Evolutionary conservation across 2,113 vertebrate species (phyloP), one percentile per base, ranked within the genome.

Genomic region (Erythrocercus mccallii): DNA sequence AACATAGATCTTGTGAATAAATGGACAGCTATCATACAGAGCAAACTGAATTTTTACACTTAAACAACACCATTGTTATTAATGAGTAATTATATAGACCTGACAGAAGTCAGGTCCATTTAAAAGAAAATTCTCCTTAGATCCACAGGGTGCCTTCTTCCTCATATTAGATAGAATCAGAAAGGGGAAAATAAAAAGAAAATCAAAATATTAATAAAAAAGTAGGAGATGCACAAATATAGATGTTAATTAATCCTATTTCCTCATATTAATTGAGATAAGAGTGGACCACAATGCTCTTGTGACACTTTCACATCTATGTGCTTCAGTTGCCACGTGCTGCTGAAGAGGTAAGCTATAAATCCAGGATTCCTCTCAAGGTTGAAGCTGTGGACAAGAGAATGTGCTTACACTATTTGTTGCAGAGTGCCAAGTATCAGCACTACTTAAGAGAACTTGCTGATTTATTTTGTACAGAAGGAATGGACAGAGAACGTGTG

Each of bases 381-480:
- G 79, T 2, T 96, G 86, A 92, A 81, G 44, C 23, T 5, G 5
- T 58, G 50, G 37, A 70, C 33, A 23, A 45, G 42, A 50, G 27
- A 88, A 82, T 69, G 30, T 83, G 37, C 70, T 88, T 88, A 54
- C 2, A 6, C 11, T 51, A 11, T 80, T 88, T 3, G 0, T 37
- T 88, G 58, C 30, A 83, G 33, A 45, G 45, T 90, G 71, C 50
- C 85, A 88, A 83, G 58, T 38, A 83, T 70, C 82, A 93, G 42
- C 58, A 35, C 25, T 88, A 82, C 79, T 93, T 90, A 90, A 80
- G 31, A 90, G 53, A 82, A 16, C 50, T 93, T 53, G 33, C 18
- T 85, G 86, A 90, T 86, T 80, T 90, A 53, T 54, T 93, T 93
- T 72, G 23, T 80, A 81, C 72, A 83, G 71, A 79, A 69, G 37